Conservation (phyloP, 2,888 invertebrate genomes). For the Psylliodes chrysocephalus region DNA sequence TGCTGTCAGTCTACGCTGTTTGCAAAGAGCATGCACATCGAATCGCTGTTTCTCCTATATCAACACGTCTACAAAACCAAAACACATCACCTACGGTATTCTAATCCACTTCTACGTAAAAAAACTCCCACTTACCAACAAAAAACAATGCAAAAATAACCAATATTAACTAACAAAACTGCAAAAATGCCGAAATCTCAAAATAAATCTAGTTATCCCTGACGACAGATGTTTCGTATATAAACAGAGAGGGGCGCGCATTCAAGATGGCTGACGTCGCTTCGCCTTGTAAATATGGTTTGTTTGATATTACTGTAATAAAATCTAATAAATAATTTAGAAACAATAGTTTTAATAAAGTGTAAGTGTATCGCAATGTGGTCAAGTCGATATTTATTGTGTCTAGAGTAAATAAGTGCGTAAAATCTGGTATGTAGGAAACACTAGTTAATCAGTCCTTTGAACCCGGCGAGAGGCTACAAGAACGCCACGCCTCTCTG, state of each 20-base stretch:
- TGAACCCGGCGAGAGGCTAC: slow-evolving; percentile 44
- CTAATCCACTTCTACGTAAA: slow-evolving; percentile 42
- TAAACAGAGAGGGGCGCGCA: slow-evolving; percentile 52
- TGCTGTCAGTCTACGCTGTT: slow-evolving; percentile 9
- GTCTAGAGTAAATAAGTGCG: not conserved
- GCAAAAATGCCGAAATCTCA: slow-evolving; percentile 43
- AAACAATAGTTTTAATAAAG: not conserved
- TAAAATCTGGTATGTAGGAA: not conserved
- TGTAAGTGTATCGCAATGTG: slow-evolving; percentile 1
- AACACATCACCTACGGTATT: slow-evolving; percentile 46
- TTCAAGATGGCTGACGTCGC: slow-evolving; percentile 58
- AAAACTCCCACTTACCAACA: slow-evolving; percentile 49
- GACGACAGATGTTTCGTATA: slow-evolving; percentile 36
- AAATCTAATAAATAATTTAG: not conserved
- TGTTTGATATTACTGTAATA: slow-evolving; percentile 8
- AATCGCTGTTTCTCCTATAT: slow-evolving; percentile 33
- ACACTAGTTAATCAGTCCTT: not conserved
- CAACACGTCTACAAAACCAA: slow-evolving; percentile 34
- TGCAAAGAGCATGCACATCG: slow-evolving; percentile 25
- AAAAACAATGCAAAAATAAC: slow-evolving; percentile 43
- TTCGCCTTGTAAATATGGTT: slow-evolving; percentile 45
- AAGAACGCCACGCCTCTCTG: slow-evolving; percentile 58
- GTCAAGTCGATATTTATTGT: not conserved
- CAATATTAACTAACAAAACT: slow-evolving; percentile 46
- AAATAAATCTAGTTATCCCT: slow-evolving; percentile 42